Percentiles rank a stretch among this genome's conserved stretches.
Conservation (phyloP, 2,113 vertebrate species). For the Poeciliopsis retropinna region DNA sequence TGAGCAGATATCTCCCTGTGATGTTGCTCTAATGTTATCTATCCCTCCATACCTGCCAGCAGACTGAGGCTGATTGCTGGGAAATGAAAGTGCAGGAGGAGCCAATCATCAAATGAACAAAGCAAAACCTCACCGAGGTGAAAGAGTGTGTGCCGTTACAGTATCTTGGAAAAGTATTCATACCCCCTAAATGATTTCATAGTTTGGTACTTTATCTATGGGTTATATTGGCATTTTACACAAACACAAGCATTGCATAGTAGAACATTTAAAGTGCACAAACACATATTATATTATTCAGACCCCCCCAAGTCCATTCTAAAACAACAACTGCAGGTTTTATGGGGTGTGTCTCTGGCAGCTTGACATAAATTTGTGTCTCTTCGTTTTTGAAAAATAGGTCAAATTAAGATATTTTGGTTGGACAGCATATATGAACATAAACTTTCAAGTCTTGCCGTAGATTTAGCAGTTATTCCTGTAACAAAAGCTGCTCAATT, state of each 20-base stretch:
- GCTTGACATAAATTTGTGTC: not conserved
- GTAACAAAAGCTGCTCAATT: no score
- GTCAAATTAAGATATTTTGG: no score
- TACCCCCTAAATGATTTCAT: not conserved
- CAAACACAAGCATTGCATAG: not conserved
- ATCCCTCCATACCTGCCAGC: constrained; percentile 47
- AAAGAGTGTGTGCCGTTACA: not conserved
- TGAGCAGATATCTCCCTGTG: constrained; percentile 54
- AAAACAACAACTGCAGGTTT: not conserved
- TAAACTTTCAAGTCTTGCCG: no score
- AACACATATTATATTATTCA: not conserved
- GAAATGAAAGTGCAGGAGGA: constrained; percentile 69
- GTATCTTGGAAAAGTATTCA: not conserved
- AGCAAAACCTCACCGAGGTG: constrained; percentile 10
- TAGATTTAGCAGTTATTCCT: no score
- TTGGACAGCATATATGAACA: no score
- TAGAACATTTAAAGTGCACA: not conserved
- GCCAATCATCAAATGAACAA: constrained; percentile 60
- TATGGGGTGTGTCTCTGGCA: not conserved
- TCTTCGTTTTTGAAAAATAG: not conserved
- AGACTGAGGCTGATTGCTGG: constrained; percentile 68
- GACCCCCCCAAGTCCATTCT: not conserved
- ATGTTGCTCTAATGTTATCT: constrained; percentile 68
- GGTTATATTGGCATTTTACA: not conserved
- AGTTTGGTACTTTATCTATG: not conserved